A percentile compares a stretch with the other conserved stretches of the same genome.
Conservation (phyloP, 2,113 vertebrate species). For the Crotophaga sulcirostris region DNA sequence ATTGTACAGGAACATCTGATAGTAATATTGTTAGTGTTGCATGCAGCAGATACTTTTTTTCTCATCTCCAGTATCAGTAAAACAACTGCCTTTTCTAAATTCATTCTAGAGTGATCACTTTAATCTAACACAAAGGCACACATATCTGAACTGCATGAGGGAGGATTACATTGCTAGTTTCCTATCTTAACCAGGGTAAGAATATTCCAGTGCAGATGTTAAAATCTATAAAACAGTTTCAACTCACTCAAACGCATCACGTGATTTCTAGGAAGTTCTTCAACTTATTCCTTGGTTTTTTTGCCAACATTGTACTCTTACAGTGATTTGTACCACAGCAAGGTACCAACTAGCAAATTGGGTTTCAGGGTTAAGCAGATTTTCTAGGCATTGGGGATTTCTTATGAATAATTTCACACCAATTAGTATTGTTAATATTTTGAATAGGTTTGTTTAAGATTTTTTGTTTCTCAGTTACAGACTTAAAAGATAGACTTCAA, state of each 20-base stretch:
- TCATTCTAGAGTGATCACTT: neutral
- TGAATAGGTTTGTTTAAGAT: neutral
- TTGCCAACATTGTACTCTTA: neutral
- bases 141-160: neutral
- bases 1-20: neutral
- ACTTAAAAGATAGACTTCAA: neutral
- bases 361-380: neutral
- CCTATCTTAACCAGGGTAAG: neutral
- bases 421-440: neutral
- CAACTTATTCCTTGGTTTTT: neutral
- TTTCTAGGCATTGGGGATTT: neutral
- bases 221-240: neutral
- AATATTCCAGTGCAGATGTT: neutral
- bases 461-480: neutral
- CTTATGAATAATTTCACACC: neutral
- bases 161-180: neutral
- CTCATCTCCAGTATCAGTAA: neutral
- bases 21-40: neutral
- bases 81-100: neutral
- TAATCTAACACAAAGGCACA: neutral
- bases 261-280: neutral
- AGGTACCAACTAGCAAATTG: neutral
- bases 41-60: neutral
- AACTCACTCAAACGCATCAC: neutral
- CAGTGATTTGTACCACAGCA: neutral